Conservation (phyloP, 2,113 vertebrate species). For the Lates calcarifer region DNA sequence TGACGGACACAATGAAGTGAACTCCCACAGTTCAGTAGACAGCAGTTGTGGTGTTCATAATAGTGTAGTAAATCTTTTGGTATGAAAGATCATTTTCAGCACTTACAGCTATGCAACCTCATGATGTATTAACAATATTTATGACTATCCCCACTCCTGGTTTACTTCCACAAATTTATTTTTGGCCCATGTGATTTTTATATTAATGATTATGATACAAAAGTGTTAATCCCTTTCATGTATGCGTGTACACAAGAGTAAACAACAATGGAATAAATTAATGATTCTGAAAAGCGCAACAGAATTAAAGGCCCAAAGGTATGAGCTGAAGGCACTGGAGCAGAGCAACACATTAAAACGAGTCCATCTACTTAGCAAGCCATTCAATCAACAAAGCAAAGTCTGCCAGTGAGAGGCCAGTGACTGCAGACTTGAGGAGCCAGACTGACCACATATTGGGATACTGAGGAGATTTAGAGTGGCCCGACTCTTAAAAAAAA, state of each 20-base stretch:
- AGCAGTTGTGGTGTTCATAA: background rate
- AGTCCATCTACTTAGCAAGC: constrained; percentile 60
- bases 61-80: background rate
- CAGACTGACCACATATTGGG: constrained; percentile 74
- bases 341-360: constrained; percentile 62
- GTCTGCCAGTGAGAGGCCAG: constrained; percentile 69
- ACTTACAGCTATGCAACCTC: background rate
- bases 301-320: constrained; percentile 31
- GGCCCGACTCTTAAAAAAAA: constrained; percentile 66
- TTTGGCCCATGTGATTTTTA: constrained; percentile 9
- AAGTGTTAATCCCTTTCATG: background rate
- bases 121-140: background rate
- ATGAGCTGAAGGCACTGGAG: constrained; percentile 29
- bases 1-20: constrained; percentile 11
- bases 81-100: background rate
- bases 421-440: constrained; percentile 75
- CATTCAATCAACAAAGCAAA: constrained; percentile 73
- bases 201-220: background rate
- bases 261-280: constrained; percentile 22
- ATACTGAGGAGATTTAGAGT: constrained; percentile 69
- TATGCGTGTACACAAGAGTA: background rate
- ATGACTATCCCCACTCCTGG: background rate
- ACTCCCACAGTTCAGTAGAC: background rate
- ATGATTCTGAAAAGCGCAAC: constrained; percentile 19
- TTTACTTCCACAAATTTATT: constrained; percentile 15